Conservation (phyloP, 2,113 vertebrate species). For the Chelonoidis abingdonii region DNA sequence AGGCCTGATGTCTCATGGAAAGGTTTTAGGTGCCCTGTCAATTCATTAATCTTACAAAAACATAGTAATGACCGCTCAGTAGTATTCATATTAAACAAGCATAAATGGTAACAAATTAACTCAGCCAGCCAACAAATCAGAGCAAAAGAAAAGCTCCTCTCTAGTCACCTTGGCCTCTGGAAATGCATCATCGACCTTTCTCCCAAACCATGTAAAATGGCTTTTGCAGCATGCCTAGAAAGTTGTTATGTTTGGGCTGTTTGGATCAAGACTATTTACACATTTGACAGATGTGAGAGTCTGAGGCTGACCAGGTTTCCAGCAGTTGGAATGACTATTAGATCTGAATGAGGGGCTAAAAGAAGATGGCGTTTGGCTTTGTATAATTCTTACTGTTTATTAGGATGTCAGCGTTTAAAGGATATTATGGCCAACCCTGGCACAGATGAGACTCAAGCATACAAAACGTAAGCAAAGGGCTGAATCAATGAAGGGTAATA, state of each 20-base stretch:
- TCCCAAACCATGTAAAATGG: accelerated
- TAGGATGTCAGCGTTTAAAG: background rate
- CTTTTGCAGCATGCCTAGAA: background rate
- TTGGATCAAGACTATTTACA: background rate
- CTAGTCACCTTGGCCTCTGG: background rate
- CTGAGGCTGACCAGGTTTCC: background rate
- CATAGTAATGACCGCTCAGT: background rate
- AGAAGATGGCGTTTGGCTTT: background rate
- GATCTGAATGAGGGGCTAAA: background rate
- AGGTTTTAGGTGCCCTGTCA: background rate
- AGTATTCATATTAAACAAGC: accelerated
- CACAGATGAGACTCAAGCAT: background rate
- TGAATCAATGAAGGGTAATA: background rate
- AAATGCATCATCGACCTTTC: background rate
- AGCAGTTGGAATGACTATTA: background rate
- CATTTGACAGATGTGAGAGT: background rate
- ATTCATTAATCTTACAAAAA: background rate
- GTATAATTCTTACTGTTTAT: background rate
- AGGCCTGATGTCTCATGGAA: background rate
- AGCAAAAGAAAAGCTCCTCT: background rate
- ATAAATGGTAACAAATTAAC: background rate
- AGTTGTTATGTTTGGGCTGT: background rate
- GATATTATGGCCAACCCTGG: background rate
- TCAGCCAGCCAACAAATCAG: background rate
- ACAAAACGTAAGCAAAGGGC: background rate